Percentiles rank a stretch among this genome's conserved stretches.
Conservation (phyloP, 2,888 invertebrate species). For the Platynereis dumerilii region DNA sequence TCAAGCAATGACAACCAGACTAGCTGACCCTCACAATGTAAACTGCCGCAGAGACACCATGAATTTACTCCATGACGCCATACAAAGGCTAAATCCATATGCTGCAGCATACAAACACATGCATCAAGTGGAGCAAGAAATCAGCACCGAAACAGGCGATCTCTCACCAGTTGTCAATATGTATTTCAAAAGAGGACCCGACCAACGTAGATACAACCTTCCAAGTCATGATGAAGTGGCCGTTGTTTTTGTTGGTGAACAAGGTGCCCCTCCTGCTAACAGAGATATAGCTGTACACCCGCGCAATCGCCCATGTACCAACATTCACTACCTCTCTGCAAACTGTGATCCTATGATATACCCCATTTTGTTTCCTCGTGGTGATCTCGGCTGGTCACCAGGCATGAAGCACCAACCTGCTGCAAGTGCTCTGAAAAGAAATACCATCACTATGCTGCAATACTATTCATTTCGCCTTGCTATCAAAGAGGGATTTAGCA, state of each 20-base stretch:
- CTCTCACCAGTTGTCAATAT: background rate
- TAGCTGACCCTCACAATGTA: background rate
- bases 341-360: slow-evolving; percentile 6
- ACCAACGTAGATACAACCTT: background rate
- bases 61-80: background rate
- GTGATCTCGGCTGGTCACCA: background rate
- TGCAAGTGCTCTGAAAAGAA: background rate
- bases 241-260: background rate
- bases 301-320: background rate
- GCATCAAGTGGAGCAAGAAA: background rate
- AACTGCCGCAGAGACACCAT: background rate
- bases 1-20: background rate
- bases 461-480: background rate
- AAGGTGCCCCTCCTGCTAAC: background rate
- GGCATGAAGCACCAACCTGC: background rate
- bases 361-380: background rate
- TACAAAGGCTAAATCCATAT: background rate
- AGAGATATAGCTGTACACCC: background rate
- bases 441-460: background rate
- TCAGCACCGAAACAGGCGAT: background rate
- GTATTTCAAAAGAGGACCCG: background rate
- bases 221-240: slow-evolving; percentile 7
- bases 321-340: background rate
- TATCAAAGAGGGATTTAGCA: background rate
- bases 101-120: slow-evolving; percentile 3